phyloP scores from a whole-genome alignment of 2,797 vertebrate genomes.

The Peromyscus nudipes region DNA sequence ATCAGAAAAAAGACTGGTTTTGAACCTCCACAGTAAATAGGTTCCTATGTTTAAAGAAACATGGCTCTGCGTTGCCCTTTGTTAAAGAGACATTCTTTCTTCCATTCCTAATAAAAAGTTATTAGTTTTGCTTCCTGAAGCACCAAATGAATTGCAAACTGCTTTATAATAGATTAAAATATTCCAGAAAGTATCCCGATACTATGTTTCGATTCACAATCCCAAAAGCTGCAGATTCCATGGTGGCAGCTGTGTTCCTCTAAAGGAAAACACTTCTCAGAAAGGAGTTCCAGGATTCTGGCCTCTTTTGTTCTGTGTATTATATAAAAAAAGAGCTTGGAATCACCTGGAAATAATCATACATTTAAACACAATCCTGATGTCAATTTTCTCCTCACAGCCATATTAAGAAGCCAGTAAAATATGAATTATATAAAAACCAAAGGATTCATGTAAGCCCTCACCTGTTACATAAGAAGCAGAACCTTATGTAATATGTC shows the following conservation, averaged over 20 bases:
- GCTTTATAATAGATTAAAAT: constrained; percentile 64
- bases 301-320: constrained; percentile 36
- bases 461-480: constrained; percentile 74
- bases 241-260: background rate
- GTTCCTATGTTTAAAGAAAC: constrained; percentile 74
- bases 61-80: constrained; percentile 51
- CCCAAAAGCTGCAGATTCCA: constrained; percentile 41
- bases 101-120: constrained; percentile 62
- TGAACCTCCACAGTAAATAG: constrained; percentile 71
- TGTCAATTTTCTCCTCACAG: constrained; percentile 65
- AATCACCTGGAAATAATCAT: constrained; percentile 59
- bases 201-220: constrained; percentile 55
- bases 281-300: constrained; percentile 53
- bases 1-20: constrained; percentile 79
- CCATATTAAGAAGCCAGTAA: constrained; percentile 73
- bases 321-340: constrained; percentile 51
- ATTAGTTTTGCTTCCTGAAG: constrained; percentile 60
- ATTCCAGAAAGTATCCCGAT: constrained; percentile 53
- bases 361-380: constrained; percentile 37
- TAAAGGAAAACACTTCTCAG: constrained; percentile 53
- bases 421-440: constrained; percentile 76
- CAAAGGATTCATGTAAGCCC: constrained; percentile 52
- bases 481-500: constrained; percentile 75
- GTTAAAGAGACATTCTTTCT: constrained; percentile 46
- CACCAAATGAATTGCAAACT: constrained; percentile 31